Percentiles rank a stretch among this genome's conserved stretches.
Evolutionary conservation across 2,797 vertebrate genomes (phyloP).

Genomic region (Crenichthys baileyi): DNA sequence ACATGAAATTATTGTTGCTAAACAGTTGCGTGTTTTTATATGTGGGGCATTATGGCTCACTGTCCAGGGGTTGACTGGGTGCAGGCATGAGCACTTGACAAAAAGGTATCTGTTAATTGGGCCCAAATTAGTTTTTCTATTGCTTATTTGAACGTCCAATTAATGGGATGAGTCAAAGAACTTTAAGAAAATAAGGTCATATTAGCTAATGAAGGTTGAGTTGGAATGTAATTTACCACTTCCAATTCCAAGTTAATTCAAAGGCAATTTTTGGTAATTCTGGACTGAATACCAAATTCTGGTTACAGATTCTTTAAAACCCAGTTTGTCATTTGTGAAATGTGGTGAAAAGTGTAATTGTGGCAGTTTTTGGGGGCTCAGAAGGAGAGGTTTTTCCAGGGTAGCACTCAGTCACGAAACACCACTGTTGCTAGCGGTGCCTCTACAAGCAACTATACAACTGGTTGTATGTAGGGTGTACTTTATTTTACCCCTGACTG

Average conservation of each 20-base stretch:
- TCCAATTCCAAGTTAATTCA: neutral
- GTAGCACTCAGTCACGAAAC: neutral
- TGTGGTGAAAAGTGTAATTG: neutral
- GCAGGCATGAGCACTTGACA: too few relatives aligned
- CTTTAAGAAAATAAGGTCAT: too few relatives aligned
- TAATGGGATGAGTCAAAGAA: too few relatives aligned
- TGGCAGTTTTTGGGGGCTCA: neutral
- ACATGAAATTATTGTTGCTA: too few relatives aligned
- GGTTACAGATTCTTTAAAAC: neutral
- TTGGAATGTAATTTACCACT: neutral
- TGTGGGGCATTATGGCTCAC: too few relatives aligned
- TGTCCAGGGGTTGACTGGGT: too few relatives aligned
- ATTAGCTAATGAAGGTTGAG: too few relatives aligned
- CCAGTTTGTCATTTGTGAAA: neutral
- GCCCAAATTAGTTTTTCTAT: too few relatives aligned
- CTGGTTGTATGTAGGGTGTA: neutral
- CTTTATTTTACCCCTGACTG: neutral
- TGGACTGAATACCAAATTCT: neutral
- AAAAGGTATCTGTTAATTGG: too few relatives aligned
- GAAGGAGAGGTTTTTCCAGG: neutral
- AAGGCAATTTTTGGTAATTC: neutral
- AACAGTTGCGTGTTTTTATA: too few relatives aligned
- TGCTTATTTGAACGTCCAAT: too few relatives aligned
- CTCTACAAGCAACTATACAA: neutral
- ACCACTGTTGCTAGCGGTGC: neutral